These are phyloP conservation scores for Cryptus viduatorius DNA, from an alignment of 2,888 invertebrate genomes.

Conservation along the genomic window DNA sequence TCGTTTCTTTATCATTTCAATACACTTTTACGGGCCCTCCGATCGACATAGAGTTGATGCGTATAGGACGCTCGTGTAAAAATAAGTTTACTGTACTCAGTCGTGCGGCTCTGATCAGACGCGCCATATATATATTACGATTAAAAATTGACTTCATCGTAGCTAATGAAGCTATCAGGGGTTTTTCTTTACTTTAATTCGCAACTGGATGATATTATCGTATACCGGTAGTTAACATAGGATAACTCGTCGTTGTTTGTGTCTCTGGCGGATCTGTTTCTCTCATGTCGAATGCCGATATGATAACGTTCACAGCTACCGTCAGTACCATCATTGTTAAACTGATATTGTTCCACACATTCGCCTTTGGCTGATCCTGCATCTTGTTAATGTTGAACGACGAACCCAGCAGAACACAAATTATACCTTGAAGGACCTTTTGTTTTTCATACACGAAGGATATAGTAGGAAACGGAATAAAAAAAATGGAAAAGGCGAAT, in stretches of 20 bases:
- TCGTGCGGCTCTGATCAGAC: constrained; percentile 36
- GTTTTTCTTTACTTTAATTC: constrained; percentile 1
- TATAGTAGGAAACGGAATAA: constrained; percentile 57
- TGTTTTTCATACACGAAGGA: constrained; percentile 37
- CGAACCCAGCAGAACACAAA: constrained; percentile 87
- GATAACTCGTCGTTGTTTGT: no score
- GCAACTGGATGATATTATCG: constrained; percentile 11
- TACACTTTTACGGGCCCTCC: no score
- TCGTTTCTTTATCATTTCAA: no score
- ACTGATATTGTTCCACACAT: constrained; percentile 87
- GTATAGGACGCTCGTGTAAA: constrained; percentile 36
- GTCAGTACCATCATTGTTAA: constrained; percentile 87
- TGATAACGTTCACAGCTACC: constrained; percentile 88
- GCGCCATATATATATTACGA: background rate
- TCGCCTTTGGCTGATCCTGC: constrained; percentile 87
- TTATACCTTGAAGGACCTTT: constrained; percentile 88
- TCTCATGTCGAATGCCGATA: constrained; percentile 87
- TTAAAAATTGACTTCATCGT: background rate
- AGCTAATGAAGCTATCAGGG: background rate
- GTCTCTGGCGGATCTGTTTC: background rate
- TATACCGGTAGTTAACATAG: constrained; percentile 1
- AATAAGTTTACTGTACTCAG: constrained; percentile 45
- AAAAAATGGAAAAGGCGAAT: constrained; percentile 29
- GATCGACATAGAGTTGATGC: no score
- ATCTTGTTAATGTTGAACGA: constrained; percentile 88